Conservation (phyloP, 37 sponge, comb jelly and placozoan genomes). For the Amphimedon queenslandica region DNA sequence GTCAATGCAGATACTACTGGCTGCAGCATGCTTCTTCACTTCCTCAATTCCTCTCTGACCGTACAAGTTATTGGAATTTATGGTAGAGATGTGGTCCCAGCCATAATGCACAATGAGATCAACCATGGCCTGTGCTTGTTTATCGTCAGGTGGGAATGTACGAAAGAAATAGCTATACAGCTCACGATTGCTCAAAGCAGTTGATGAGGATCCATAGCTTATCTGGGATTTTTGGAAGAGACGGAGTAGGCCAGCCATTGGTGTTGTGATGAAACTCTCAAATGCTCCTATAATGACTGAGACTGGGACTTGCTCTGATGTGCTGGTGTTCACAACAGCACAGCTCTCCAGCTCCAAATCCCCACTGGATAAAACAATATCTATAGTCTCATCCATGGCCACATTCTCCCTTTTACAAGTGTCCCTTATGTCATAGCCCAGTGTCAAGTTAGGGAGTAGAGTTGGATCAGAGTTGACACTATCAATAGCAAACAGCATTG, state of each 20-base stretch:
- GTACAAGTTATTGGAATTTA: conserved; percentile 26
- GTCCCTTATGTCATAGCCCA: no score
- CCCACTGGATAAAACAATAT: conserved; percentile 6
- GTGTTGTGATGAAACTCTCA: conserved; percentile 26
- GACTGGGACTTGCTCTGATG: no score
- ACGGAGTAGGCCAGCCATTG: conserved; percentile 51
- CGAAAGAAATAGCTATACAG: conserved; percentile 62
- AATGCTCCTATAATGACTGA: conserved; percentile 63
- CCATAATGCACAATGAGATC: conserved; percentile 37
- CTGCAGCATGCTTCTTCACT: conserved; percentile 1
- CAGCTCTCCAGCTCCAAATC: no score
- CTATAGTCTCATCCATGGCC: conserved; percentile 47
- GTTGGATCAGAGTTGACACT: conserved; percentile 31
- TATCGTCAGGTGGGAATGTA: conserved; percentile 59
- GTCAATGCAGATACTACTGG: conserved; percentile 33
- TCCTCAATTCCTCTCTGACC: conserved; percentile 31
- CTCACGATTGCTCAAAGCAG: conserved; percentile 48
- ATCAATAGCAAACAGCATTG: conserved; percentile 71
- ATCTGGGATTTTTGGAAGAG: conserved; percentile 63
- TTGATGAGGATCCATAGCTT: conserved; percentile 67
- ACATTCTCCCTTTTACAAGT: no score
- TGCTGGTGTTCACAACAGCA: no score
- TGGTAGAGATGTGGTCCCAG: conserved; percentile 40
- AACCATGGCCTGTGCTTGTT: conserved; percentile 64
- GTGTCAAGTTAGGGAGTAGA: no score